These are phyloP conservation scores for Drosophila athabasca DNA, from an alignment of 1,140 invertebrate species.

Conservation along the genomic window DNA sequence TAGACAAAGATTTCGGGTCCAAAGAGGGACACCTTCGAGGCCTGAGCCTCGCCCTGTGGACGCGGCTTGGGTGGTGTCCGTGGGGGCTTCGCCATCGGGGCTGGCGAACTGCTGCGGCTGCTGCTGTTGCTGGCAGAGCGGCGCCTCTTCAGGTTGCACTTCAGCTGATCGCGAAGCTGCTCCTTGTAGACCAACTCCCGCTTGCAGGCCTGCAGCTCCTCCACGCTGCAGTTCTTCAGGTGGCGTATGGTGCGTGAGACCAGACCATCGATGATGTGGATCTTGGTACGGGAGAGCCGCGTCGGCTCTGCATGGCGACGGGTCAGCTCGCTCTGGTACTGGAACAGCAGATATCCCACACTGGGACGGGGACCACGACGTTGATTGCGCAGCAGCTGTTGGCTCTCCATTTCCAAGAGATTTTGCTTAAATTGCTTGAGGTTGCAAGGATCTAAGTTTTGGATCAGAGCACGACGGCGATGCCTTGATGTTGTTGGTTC, in stretches of 20 bases:
- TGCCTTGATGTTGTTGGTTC: too few species aligned
- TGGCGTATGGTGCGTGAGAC: constrained; percentile 65
- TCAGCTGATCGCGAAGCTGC: constrained; percentile 57
- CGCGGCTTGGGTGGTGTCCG: constrained; percentile 62
- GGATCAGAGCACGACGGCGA: too few species aligned
- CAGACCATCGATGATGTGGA: constrained; percentile 73
- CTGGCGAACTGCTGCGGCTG: neutral
- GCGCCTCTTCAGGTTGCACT: constrained; percentile 31
- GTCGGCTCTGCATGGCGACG: constrained; percentile 67
- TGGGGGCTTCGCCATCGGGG: constrained; percentile 37
- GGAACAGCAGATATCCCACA: constrained; percentile 70
- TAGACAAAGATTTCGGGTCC: constrained; percentile 69
- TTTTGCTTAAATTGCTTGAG: too few species aligned
- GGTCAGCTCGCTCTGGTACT: constrained; percentile 68
- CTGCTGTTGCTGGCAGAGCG: neutral
- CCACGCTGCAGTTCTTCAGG: constrained; percentile 66
- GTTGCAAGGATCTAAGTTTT: too few species aligned
- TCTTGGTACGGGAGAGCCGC: constrained; percentile 69
- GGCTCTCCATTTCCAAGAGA: constrained; percentile 42
- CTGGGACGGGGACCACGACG: constrained; percentile 59
- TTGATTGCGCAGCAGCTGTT: constrained; percentile 22
- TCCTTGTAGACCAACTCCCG: constrained; percentile 71
- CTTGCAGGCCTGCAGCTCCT: constrained; percentile 71
- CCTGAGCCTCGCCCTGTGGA: neutral
- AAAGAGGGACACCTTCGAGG: constrained; percentile 39